phyloP scores from a whole-genome alignment of 2,888 invertebrate genomes.

The Caenorhabditis virilis region DNA sequence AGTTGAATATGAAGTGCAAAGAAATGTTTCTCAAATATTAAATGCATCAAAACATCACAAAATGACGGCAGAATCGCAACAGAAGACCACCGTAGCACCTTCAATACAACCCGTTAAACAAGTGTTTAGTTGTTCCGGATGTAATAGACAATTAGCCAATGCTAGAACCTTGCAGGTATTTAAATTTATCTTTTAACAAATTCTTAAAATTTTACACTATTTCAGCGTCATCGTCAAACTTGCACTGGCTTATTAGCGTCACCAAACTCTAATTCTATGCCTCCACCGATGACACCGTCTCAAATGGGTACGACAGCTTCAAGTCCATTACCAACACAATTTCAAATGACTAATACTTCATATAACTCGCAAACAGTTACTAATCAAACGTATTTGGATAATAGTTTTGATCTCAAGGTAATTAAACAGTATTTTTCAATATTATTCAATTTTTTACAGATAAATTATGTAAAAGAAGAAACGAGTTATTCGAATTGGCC shows the following conservation, averaged over 20 bases:
- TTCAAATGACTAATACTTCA: neutral
- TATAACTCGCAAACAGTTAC: neutral
- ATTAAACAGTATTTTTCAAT: neutral
- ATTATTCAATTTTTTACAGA: no score
- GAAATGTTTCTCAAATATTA: constrained; percentile 50
- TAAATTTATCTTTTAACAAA: constrained; percentile 1
- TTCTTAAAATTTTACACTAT: neutral
- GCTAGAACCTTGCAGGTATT: constrained; percentile 22
- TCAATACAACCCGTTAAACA: constrained; percentile 1
- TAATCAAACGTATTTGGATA: neutral
- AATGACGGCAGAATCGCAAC: constrained; percentile 29
- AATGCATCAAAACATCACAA: constrained; percentile 42
- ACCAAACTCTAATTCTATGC: neutral
- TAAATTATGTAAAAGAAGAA: constrained; percentile 1
- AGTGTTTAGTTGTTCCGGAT: constrained; percentile 19
- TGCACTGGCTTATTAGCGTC: neutral
- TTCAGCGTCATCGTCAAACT: constrained; percentile 4
- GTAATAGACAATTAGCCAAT: constrained; percentile 25
- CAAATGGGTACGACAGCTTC: neutral
- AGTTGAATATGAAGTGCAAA: constrained; percentile 45
- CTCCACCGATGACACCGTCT: neutral
- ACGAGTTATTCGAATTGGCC: constrained; percentile 6
- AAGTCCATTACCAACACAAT: neutral
- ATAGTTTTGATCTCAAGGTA: neutral
- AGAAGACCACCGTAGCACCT: neutral